A percentile compares a stretch with the other conserved stretches of the same genome.
Conservation (phyloP, 1,140 invertebrate species). For the Heterodera schachtii region DNA sequence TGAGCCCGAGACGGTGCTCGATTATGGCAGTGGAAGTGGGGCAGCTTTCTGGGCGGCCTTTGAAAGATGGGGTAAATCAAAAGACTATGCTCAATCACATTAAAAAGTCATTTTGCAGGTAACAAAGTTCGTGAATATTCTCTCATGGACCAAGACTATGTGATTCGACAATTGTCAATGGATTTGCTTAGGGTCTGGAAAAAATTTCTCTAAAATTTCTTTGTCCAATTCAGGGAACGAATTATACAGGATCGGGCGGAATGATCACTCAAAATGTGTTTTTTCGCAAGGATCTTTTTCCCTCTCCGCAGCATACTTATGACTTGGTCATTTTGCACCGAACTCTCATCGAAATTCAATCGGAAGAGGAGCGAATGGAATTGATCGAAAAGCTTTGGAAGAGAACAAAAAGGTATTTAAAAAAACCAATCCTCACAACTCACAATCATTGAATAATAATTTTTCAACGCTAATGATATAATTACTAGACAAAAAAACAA, state of each 20-base stretch:
- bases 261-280: conserved; percentile 50
- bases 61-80: conserved; percentile 42
- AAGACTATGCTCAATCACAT: neutral
- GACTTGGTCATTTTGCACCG: conserved; percentile 57
- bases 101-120: neutral
- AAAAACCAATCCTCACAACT: too few relatives aligned
- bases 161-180: conserved; percentile 19
- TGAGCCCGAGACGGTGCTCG: conserved; percentile 45
- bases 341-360: conserved; percentile 48
- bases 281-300: conserved; percentile 45
- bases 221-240: conserved; percentile 38
- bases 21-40: conserved; percentile 54
- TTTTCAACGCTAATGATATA: too few relatives aligned
- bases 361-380: conserved; percentile 43
- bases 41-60: conserved; percentile 52
- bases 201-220: conserved; percentile 15
- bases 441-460: too few relatives aligned
- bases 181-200: conserved; percentile 19
- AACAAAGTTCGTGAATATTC: conserved; percentile 27
- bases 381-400: conserved; percentile 50
- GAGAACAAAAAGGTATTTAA: conserved; percentile 50
- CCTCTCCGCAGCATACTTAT: conserved; percentile 50
- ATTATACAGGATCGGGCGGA: conserved; percentile 24
- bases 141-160: conserved; percentile 22
- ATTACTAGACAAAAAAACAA: too few relatives aligned